Evolutionary conservation across 2,113 vertebrate genomes (phyloP).

Genomic region (Todiramphus saurophagus): DNA sequence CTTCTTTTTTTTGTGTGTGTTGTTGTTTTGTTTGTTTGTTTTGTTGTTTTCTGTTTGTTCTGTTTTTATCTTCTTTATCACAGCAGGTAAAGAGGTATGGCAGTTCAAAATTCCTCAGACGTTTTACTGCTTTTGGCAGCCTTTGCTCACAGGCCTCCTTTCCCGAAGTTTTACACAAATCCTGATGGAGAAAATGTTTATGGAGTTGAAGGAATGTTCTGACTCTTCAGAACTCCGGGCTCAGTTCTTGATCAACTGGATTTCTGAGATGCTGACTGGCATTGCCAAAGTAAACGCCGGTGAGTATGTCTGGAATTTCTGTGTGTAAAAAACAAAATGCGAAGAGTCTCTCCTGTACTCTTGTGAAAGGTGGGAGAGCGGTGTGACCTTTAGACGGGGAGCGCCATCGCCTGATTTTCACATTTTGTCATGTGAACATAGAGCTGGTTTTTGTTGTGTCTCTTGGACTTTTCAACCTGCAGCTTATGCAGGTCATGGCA

Average conservation of each 20-base stretch:
- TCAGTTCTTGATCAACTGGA: conserved; percentile 88
- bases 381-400: not conserved
- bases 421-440: not conserved
- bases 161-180: conserved; percentile 81
- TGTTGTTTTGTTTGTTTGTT: not conserved
- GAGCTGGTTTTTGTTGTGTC: not conserved
- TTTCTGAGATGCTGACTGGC: conserved; percentile 83
- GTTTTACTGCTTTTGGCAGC: conserved; percentile 91
- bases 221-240: conserved; percentile 65
- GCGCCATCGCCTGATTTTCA: not conserved
- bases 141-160: conserved; percentile 84
- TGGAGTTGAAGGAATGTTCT: conserved; percentile 77
- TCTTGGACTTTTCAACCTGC: not conserved
- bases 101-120: conserved; percentile 75
- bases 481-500: not conserved
- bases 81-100: conserved; percentile 69
- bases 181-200: conserved; percentile 87
- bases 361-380: not conserved
- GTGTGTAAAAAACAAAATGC: not conserved
- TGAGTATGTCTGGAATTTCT: conserved; percentile 48
- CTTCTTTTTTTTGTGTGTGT: not conserved
- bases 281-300: conserved; percentile 77
- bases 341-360: not conserved
- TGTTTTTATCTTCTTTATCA: not conserved
- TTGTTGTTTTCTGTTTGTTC: too few species aligned